Base-by-base conservation (phyloP, 1,140 invertebrate species). In the Latrodectus geometricus region DNA sequence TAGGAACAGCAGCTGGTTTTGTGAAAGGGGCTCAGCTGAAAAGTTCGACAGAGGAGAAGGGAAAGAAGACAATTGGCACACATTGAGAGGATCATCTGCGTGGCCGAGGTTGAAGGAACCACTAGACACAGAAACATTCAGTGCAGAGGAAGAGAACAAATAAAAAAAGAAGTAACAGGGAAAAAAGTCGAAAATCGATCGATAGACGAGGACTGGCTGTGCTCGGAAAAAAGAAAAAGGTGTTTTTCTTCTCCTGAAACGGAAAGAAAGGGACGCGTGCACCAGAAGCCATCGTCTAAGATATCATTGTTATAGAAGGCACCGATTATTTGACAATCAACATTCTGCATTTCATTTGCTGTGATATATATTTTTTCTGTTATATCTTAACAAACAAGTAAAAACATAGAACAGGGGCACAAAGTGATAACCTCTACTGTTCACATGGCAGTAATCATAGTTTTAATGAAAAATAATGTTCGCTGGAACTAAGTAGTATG, bases 401-500 rank as follows among this genome's bases (percentile, higher is more conserved):
- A 86, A 86, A 86, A 78, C 83, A 78, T 72, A 86, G 83, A 86
- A 86, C 83, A 86, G 83, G 83, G 83, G 83, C 83, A 73, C 68
- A 78, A 68, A 86, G 83, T 86, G 83, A 86, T 86, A 86, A 76
- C 75, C 83, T 73, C 83, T 78, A 86, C 83, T 86, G 83, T 86
- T 86, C 83, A 77, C 83, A 78, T 86, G 83, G 83, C 83, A 86
- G 83, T 86, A 61, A 86, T 56, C 83, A 56, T 86, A 86, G 83
- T 73, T 86, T 61, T 11, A 86, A 86, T 86, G 74, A 86, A 86
- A 86, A 86, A 86, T 86, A 86, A 86, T 86, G 83, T 86, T 73
- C 68, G 83, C 83, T 86, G 83, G 83, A 86, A 78, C 83, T 86
- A 86, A 86, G 83, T 78, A 86, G 83, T 78, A 86, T 86, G 83